These are phyloP conservation scores for Cynopterus sphinx DNA, from an alignment of 2,797 vertebrate genomes.

Conservation along the genomic window DNA sequence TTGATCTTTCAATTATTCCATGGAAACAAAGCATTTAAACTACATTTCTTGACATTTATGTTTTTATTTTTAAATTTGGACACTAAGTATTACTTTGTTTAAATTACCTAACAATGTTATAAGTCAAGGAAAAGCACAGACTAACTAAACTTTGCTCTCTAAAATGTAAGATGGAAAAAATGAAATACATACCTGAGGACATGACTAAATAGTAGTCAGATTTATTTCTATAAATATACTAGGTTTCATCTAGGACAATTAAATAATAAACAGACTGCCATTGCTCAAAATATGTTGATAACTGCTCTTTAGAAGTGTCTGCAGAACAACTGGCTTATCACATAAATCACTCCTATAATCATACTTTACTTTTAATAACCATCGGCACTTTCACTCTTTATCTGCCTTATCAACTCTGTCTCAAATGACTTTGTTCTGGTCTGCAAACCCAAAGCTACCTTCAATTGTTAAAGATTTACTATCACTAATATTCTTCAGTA, in stretches of 20 bases:
- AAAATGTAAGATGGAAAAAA: constrained; percentile 21
- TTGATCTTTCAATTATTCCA: constrained; percentile 39
- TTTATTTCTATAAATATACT: background rate
- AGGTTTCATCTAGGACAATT: constrained; percentile 23
- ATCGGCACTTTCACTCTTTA: background rate
- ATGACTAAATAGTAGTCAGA: background rate
- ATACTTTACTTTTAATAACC: constrained; percentile 32
- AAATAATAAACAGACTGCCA: background rate
- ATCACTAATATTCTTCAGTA: background rate
- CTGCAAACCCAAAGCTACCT: constrained; percentile 26
- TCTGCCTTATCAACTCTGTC: background rate
- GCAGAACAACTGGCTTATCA: background rate
- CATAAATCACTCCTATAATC: background rate
- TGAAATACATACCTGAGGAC: background rate
- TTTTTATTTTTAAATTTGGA: background rate
- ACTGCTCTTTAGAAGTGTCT: constrained; percentile 13
- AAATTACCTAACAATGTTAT: background rate
- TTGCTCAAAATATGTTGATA: constrained; percentile 12
- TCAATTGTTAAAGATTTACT: background rate
- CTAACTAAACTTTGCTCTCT: background rate
- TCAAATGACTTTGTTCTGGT: constrained; percentile 8
- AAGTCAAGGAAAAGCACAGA: background rate
- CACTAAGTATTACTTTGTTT: constrained; percentile 34
- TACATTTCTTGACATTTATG: background rate
- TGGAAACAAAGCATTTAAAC: background rate